Base-by-base conservation (phyloP, 2,113 vertebrate genomes). In the Triplophysa rosa region DNA sequence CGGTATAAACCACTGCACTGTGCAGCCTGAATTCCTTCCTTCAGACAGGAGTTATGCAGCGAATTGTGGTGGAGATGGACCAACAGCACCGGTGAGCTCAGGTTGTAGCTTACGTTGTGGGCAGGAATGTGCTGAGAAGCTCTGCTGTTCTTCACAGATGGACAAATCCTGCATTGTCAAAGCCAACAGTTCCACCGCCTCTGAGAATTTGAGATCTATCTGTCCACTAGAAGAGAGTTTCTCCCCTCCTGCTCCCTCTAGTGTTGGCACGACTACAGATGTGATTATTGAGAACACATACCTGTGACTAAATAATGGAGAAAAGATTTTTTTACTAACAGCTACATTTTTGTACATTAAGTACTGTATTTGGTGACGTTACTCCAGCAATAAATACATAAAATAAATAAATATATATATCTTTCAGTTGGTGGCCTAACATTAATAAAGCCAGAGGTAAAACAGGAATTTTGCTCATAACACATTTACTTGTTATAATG, bases 11-110 rank as follows among this genome's bases (percentile, higher is more conserved):
- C 88, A 86, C 79, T 88, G 90, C 83, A 94, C 93, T 0, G 75
- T 94, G 17, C 93, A 94, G 80, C 93, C 92, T 6, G 93, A 94
- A 85, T 89, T 93, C 52, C 8, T 59, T 11, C 52, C 78, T 19
- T 66, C 49, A 8, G 40, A 77, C 29, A 62, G 29, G 0, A 42
- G 23, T 8, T 67, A 24, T 17, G 71, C 37, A 8, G 29, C 6
- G 6, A 33, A 67, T 52, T 61, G 11, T 11, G 33, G 12, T 45
- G 8, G 72, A 70, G 79, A 2, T 67, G 52, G 40, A 80, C 33
- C 1, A 56, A 63, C 77, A 58, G 42, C 42, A 10, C 1, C 42
- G 0, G 61, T 64, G 2, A 56, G 19, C 26, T 45, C 58, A 4
- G 0, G 26, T 40, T 94, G 93, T 74, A 89, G 83, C 24, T 83